Conservation (phyloP, 2,113 vertebrate species). For the Hypomesus transpacificus region DNA sequence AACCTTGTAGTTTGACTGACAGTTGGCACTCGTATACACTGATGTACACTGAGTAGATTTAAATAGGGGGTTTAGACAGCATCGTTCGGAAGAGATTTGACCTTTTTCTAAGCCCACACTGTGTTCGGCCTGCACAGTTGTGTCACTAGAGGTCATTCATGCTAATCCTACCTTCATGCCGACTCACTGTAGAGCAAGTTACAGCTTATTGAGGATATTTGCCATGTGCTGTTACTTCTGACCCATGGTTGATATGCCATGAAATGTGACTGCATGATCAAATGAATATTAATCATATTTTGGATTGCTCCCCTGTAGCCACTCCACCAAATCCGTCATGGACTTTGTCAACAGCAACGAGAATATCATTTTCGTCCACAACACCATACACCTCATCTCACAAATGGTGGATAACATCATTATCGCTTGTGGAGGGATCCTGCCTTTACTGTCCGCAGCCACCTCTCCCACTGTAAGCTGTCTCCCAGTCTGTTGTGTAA, state of each 20-base stretch:
- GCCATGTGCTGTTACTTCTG: background rate
- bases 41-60: no score
- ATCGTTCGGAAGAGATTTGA: no score
- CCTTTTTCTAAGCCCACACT: no score
- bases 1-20: no score
- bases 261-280: background rate
- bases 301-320: slow-evolving; percentile 71
- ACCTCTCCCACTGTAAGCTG: slow-evolving; percentile 92
- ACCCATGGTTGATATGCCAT: background rate
- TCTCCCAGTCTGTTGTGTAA: slow-evolving; percentile 65
- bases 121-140: no score
- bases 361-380: slow-evolving; percentile 99
- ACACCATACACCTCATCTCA: slow-evolving; percentile 99
- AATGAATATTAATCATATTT: background rate
- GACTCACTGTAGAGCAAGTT: background rate
- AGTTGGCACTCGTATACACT: no score
- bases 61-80: no score
- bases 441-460: slow-evolving; percentile 95
- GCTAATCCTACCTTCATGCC: no score
- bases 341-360: slow-evolving; percentile 99
- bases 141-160: no score
- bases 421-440: slow-evolving; percentile 97
- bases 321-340: slow-evolving; percentile 99
- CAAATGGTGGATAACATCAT: slow-evolving; percentile 99
- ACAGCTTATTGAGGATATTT: background rate